Conservation (phyloP, 1,140 invertebrate genomes). For the Cataglyphis hispanica region DNA sequence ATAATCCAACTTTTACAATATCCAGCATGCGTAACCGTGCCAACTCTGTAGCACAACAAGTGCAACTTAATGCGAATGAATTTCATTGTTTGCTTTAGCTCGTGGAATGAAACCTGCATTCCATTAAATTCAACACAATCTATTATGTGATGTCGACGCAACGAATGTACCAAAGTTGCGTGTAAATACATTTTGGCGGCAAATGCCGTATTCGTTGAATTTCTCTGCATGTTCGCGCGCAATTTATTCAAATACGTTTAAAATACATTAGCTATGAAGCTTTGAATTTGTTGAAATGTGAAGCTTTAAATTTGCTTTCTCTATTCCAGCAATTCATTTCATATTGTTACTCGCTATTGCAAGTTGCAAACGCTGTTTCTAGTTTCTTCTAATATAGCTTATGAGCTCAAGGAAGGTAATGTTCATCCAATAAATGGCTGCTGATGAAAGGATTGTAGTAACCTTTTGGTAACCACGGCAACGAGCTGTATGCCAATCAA, state of each 20-base stretch:
- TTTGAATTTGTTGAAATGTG: not conserved
- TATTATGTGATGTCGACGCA: slow-evolving; percentile 6
- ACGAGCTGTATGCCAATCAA: slow-evolving; percentile 49
- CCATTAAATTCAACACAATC: not conserved
- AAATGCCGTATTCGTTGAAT: not conserved
- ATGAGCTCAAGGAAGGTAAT: slow-evolving; percentile 32
- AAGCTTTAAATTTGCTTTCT: not conserved
- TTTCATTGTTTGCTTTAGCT: slow-evolving; percentile 1
- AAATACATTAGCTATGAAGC: not conserved
- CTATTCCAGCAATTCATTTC: slow-evolving; percentile 12
- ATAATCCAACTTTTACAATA: not conserved
- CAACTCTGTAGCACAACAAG: not conserved
- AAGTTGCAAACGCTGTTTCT: slow-evolving; percentile 4
- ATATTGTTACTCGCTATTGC: not conserved
- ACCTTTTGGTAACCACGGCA: slow-evolving; percentile 56
- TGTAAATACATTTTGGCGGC: slow-evolving; percentile 10
- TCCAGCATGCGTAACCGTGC: not conserved
- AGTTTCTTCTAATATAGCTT: slow-evolving; percentile 27
- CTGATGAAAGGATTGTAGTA: slow-evolving; percentile 56
- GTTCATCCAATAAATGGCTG: slow-evolving; percentile 45
- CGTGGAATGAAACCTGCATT: not conserved
- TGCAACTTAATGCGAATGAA: slow-evolving; percentile 1
- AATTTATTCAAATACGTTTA: not conserved
- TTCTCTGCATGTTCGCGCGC: not conserved
- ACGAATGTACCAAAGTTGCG: slow-evolving; percentile 6